Conservation (phyloP, 2,888 invertebrate species). For the Pristionchus arcanus region DNA sequence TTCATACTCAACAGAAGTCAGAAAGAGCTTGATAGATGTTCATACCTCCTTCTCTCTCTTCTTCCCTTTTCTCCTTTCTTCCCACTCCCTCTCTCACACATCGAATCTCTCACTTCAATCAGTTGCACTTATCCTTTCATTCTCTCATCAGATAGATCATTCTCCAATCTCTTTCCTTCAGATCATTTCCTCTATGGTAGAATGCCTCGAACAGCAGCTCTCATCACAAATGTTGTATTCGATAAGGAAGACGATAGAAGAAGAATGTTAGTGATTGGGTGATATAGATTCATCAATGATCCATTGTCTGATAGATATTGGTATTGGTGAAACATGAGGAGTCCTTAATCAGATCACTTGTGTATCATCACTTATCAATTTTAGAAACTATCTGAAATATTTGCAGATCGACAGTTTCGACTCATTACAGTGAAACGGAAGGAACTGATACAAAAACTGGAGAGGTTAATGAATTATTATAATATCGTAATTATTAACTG, state of each 20-base stretch:
- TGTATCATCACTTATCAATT: background rate
- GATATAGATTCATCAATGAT: too few relatives aligned
- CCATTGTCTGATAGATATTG: background rate
- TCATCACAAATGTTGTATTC: conserved; percentile 26
- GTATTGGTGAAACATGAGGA: too few relatives aligned
- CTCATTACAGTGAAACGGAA: conserved; percentile 16
- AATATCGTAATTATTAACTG: background rate
- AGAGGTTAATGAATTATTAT: background rate
- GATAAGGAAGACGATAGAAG: conserved; percentile 10
- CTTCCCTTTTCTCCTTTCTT: background rate
- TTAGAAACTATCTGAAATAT: background rate
- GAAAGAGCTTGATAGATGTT: conserved; percentile 44
- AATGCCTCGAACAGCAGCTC: conserved; percentile 49
- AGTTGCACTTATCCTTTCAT: background rate
- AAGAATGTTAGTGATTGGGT: background rate
- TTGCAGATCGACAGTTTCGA: background rate
- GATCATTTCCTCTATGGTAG: background rate
- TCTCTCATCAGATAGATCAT: conserved; percentile 15
- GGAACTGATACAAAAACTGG: conserved; percentile 38
- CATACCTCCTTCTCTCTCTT: conserved; percentile 3
- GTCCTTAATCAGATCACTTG: too few relatives aligned
- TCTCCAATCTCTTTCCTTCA: background rate
- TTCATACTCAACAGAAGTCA: conserved; percentile 15
- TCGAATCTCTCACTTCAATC: background rate
- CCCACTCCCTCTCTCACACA: background rate